Evolutionary conservation across 2,797 vertebrate species (phyloP).

Genomic region (Coluber constrictor): DNA sequence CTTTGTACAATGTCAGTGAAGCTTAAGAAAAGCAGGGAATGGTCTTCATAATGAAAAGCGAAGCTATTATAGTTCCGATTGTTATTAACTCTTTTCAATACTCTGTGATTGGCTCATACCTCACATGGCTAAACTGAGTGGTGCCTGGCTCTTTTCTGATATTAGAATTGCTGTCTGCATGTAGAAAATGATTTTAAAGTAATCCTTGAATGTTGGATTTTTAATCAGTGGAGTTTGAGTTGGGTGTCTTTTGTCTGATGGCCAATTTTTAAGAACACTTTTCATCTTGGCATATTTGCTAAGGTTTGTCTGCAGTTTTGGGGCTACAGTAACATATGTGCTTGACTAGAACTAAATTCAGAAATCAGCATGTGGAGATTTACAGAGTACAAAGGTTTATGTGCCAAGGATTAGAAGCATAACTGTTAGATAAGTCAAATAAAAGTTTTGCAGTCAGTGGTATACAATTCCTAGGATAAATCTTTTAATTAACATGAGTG

Average conservation of each 20-base stretch:
- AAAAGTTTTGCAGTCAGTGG: neutral
- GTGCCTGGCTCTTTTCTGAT: neutral
- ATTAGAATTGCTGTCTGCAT: neutral
- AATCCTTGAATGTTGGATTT: neutral
- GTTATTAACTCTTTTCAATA: neutral
- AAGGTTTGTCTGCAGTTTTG: neutral
- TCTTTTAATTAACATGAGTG: neutral
- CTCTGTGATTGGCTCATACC: neutral
- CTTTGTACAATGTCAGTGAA: fast-evolving
- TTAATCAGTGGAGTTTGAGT: neutral
- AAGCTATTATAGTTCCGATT: neutral
- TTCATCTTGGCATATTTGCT: neutral
- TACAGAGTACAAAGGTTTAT: neutral
- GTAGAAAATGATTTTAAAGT: neutral
- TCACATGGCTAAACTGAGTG: fast-evolving
- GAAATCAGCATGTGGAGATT: neutral
- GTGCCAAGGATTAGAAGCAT: neutral
- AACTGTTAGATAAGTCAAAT: neutral
- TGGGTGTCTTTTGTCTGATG: neutral
- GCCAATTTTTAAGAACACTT: too few species aligned
- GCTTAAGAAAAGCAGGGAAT: neutral
- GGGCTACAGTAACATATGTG: neutral
- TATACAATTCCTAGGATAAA: neutral
- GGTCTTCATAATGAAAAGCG: neutral
- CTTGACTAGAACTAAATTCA: neutral